A percentile compares a stretch with the other conserved stretches of the same genome.
These are phyloP conservation scores for Knipowitschia caucasica DNA, from an alignment of 2,797 vertebrate species.

Conservation along the genomic window DNA sequence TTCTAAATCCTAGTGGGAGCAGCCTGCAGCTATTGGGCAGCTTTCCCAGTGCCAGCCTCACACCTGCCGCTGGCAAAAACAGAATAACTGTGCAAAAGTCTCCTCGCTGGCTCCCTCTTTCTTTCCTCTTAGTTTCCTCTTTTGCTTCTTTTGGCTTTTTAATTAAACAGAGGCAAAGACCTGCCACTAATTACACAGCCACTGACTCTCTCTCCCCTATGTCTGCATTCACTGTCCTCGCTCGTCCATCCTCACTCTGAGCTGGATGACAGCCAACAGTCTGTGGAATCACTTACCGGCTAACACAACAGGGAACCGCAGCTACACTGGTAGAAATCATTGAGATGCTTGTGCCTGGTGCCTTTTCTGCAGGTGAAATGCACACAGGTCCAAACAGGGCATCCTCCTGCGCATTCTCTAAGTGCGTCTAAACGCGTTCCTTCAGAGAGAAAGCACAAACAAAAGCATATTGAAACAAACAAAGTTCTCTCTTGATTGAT, in stretches of 20 bases:
- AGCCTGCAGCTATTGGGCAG: constrained; percentile 55
- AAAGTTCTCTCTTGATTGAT: constrained; percentile 63
- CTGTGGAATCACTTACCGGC: constrained; percentile 73
- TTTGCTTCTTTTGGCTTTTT: constrained; percentile 63
- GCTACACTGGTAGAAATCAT: constrained; percentile 19
- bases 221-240: constrained; percentile 22
- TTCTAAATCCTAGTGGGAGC: constrained; percentile 46
- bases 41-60: constrained; percentile 52
- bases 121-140: constrained; percentile 52
- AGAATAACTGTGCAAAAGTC: constrained; percentile 65
- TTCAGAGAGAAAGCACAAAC: constrained; percentile 69
- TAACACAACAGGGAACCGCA: constrained; percentile 38
- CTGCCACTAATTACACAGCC: constrained; percentile 73
- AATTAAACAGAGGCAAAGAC: constrained; percentile 75
- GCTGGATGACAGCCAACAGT: constrained; percentile 67
- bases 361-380: constrained; percentile 24
- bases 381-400: constrained; percentile 18
- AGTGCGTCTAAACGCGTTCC: constrained; percentile 59
- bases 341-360: constrained; percentile 13
- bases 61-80: constrained; percentile 69
- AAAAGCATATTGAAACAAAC: constrained; percentile 73
- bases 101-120: constrained; percentile 42
- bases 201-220: constrained; percentile 44
- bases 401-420: constrained; percentile 9
- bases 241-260: constrained; percentile 32